phyloP scores from a whole-genome alignment of 2,113 vertebrate species.

The Nyctereutes procyonoides region DNA sequence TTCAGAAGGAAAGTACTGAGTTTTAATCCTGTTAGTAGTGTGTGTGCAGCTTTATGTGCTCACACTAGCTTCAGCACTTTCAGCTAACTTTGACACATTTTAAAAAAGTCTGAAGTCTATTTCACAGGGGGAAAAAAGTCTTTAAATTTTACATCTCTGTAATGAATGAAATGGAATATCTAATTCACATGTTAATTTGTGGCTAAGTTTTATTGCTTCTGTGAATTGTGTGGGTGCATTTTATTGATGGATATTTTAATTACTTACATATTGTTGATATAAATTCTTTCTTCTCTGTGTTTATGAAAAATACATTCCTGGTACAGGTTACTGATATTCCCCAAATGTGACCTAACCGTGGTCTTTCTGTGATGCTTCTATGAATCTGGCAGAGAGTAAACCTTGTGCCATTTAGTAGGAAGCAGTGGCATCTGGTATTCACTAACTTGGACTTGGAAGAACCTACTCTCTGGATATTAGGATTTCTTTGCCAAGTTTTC shows the following conservation, averaged over 20 bases:
- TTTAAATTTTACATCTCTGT: neutral
- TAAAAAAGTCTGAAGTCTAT: neutral
- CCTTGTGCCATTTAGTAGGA: neutral
- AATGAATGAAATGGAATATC: neutral
- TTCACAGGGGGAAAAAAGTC: neutral
- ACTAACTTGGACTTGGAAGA: neutral
- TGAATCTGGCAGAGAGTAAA: neutral
- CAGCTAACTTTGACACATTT: neutral
- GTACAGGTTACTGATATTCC: neutral
- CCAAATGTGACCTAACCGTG: neutral
- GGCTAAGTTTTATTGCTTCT: neutral
- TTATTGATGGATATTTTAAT: neutral
- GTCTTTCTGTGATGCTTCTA: neutral
- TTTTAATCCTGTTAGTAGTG: neutral
- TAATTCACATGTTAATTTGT: neutral
- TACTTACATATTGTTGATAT: neutral
- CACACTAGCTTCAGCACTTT: neutral
- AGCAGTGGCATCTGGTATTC: neutral
- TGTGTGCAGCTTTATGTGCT: neutral
- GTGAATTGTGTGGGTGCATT: neutral
- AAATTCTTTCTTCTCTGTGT: neutral
- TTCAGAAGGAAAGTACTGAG: neutral
- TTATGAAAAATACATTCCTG: neutral
- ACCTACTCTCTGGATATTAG: neutral
- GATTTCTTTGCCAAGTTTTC: neutral